A percentile compares a stretch with the other conserved stretches of the same genome.
Evolutionary conservation across 1,140 invertebrate genomes (phyloP).

Genomic region (Caenorhabditis briggsae): DNA sequence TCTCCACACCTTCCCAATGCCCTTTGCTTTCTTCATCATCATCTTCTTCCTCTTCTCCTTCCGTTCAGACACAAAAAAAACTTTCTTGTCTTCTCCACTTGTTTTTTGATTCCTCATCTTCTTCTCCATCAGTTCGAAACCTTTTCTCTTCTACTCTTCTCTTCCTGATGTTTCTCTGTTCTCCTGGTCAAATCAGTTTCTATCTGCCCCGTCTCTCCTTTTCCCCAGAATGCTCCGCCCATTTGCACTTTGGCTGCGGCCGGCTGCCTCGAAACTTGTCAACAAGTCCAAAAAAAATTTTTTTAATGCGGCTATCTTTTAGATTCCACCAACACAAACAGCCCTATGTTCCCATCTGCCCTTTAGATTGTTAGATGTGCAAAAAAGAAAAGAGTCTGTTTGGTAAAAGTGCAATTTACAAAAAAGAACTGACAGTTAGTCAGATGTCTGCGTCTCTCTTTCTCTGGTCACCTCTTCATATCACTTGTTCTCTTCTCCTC

Average conservation of each 20-base stretch:
- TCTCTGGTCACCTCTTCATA: no score
- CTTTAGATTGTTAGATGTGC: not conserved
- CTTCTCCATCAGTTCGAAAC: not conserved
- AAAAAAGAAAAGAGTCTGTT: not conserved
- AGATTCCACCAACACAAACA: constrained; percentile 20
- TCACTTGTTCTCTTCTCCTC: not conserved
- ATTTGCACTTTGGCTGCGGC: constrained; percentile 4
- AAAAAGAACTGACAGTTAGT: constrained; percentile 4
- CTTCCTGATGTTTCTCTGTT: constrained; percentile 22
- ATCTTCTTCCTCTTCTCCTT: not conserved
- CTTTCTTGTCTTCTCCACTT: not conserved
- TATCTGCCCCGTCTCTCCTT: not conserved
- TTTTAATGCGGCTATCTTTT: not conserved
- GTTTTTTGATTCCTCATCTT: not conserved
- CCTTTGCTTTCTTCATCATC: no score
- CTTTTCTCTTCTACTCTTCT: not conserved
- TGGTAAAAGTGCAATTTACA: constrained; percentile 11
- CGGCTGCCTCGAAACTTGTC: not conserved
- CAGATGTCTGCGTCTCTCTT: not conserved
- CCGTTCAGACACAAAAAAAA: not conserved
- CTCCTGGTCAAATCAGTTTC: not conserved
- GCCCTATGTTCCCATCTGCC: not conserved
- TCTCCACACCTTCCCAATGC: no score
- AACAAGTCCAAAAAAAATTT: not conserved
- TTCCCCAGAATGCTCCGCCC: not conserved